Conservation (phyloP, 1,140 invertebrate genomes). For the Polypedilum pembai region DNA sequence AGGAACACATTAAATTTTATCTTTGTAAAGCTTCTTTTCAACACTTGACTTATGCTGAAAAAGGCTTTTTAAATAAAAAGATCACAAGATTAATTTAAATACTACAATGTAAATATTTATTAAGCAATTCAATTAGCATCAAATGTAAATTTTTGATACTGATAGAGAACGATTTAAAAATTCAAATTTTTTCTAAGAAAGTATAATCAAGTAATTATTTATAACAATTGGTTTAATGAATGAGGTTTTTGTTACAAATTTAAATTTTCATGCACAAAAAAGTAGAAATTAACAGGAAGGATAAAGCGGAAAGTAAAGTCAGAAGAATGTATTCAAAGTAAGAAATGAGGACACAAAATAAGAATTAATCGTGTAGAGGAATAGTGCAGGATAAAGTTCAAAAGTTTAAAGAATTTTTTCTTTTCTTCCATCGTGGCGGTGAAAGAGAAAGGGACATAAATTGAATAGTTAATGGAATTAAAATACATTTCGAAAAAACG, state of each 20-base stretch:
- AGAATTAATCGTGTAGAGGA: background rate
- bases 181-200: too few relatives aligned
- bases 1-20: background rate
- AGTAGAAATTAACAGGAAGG: too few relatives aligned
- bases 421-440: background rate
- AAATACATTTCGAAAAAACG: constrained; percentile 15
- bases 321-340: background rate
- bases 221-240: too few relatives aligned
- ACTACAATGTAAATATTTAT: too few relatives aligned
- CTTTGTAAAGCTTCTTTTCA: background rate
- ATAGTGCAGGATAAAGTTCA: background rate
- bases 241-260: too few relatives aligned
- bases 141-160: too few relatives aligned
- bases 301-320: background rate
- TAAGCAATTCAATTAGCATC: too few relatives aligned
- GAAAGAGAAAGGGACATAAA: background rate
- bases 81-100: background rate
- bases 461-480: constrained; percentile 19
- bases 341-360: background rate
- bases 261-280: too few relatives aligned
- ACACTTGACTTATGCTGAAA: background rate
- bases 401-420: background rate
- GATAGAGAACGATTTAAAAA: too few relatives aligned
- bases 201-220: too few relatives aligned
- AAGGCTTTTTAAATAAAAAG: background rate